Base-by-base conservation (phyloP, 2,888 invertebrate species). In the Ptilodon capucinus region DNA sequence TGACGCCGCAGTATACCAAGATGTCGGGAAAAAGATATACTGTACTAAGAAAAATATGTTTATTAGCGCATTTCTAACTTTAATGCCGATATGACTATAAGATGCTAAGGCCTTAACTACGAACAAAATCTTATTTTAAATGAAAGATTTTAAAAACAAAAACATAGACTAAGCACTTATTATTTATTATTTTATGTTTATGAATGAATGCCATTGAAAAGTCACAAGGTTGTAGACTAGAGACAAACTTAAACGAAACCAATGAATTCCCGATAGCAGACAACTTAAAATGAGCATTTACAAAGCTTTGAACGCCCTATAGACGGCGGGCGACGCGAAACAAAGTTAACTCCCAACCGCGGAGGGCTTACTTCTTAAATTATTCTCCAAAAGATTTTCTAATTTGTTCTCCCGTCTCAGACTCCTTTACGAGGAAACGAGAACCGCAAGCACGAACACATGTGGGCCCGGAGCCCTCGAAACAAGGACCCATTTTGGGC, bases 371-470 rank as follows among this genome's bases (percentile, higher is more conserved):
- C 80, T 82, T 79, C 86, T 84, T 86, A 87, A 89, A 88, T 89
- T 85, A 90, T 89, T 88, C 90, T 78, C 82, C 79, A 81, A 86
- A 87, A 90, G 90, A 90, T 91, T 90, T 87, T 87, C 83, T 91
- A 90, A 90, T 91, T 90, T 90, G 84, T 85, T 81, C 83, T 65
- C 77, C 69, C 80, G 76, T 80, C 82, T 79, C 74, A 47, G 74
- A 69, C 73, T 76, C 73, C 74, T 75, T 76, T 76, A 73, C 76
- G 75, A 72, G 70, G 66, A 66, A 71, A 63, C 73, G 68, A 70
- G 57, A 55, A 74, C 74, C 77, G 66, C 74, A 70, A 65, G 72
- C 78, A 72, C 64, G 74, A 76, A 71, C 79, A 79, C 76, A 81
- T 74, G 76, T 68, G 76, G 74, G 70, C 64, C 58, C 64, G 65